Evolutionary conservation across 1,140 invertebrate genomes (phyloP).

Genomic region (Drosophila suzukii): DNA sequence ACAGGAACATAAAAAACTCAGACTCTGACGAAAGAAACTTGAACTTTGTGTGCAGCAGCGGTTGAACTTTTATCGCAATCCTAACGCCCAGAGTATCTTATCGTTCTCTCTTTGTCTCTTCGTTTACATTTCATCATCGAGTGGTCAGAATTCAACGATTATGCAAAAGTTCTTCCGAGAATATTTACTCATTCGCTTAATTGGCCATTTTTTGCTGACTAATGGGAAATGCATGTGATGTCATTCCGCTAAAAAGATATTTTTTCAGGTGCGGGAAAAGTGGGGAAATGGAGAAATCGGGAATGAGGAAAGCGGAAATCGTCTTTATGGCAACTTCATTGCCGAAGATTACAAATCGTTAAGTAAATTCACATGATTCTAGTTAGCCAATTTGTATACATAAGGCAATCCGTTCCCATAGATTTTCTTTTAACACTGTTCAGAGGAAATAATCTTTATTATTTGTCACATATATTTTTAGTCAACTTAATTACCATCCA

Average conservation of each 20-base stretch:
- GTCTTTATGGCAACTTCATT: constrained; percentile 7
- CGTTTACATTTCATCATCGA: constrained; percentile 8
- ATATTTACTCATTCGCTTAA: constrained; percentile 43
- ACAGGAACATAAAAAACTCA: constrained; percentile 32
- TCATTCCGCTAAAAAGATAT: constrained; percentile 32
- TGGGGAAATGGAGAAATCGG: neutral
- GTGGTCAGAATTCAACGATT: constrained; percentile 18
- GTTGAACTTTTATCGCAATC: constrained; percentile 55
- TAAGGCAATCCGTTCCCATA: constrained; percentile 1
- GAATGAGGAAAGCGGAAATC: constrained; percentile 35
- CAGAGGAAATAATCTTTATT: neutral
- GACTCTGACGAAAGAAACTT: constrained; percentile 41
- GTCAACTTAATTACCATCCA: neutral
- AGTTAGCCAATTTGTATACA: constrained; percentile 27
- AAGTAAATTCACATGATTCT: constrained; percentile 34
- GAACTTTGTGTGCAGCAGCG: constrained; percentile 60
- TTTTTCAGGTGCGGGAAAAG: neutral
- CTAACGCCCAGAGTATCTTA: constrained; percentile 16
- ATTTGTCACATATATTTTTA: neutral
- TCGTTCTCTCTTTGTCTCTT: constrained; percentile 5
- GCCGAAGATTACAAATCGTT: constrained; percentile 28
- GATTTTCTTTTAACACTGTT: neutral
- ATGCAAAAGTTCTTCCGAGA: constrained; percentile 40
- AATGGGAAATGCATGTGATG: constrained; percentile 64
- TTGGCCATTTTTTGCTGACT: constrained; percentile 53